phyloP scores from a whole-genome alignment of 2,113 vertebrate genomes.

The Acanthisitta chloris region DNA sequence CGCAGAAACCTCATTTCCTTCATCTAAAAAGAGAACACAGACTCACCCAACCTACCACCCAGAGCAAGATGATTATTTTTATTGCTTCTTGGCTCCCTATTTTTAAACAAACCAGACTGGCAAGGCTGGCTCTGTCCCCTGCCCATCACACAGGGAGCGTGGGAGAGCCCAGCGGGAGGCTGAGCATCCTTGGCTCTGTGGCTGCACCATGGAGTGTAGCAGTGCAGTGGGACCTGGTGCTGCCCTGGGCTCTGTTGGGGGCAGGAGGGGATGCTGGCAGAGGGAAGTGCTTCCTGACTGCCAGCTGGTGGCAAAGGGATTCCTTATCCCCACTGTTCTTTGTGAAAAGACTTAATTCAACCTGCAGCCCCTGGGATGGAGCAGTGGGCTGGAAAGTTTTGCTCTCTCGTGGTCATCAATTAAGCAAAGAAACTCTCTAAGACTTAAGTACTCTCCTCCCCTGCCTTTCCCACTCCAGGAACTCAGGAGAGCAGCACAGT shows the following conservation, averaged over 20 bases:
- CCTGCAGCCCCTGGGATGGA: background rate
- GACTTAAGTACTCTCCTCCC: background rate
- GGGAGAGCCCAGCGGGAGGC: background rate
- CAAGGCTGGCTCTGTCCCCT: background rate
- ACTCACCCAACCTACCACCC: background rate
- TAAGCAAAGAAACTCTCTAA: background rate
- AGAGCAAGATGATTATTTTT: rapidly evolving
- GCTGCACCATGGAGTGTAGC: background rate
- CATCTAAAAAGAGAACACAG: background rate
- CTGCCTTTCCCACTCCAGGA: background rate
- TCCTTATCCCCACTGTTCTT: background rate
- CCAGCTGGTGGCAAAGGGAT: background rate
- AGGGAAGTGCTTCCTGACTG: background rate
- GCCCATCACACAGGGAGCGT: rapidly evolving
- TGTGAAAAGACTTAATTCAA: background rate
- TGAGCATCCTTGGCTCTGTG: rapidly evolving
- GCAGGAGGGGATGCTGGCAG: background rate
- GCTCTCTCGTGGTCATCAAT: background rate
- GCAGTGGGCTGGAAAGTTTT: background rate
- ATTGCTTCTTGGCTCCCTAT: background rate
- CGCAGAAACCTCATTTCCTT: background rate
- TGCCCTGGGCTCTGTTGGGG: background rate
- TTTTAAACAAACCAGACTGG: background rate
- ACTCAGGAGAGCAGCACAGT: background rate
- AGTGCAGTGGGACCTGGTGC: background rate